Conservation (phyloP, 2,888 invertebrate species). For the Pollenia labialis region DNA sequence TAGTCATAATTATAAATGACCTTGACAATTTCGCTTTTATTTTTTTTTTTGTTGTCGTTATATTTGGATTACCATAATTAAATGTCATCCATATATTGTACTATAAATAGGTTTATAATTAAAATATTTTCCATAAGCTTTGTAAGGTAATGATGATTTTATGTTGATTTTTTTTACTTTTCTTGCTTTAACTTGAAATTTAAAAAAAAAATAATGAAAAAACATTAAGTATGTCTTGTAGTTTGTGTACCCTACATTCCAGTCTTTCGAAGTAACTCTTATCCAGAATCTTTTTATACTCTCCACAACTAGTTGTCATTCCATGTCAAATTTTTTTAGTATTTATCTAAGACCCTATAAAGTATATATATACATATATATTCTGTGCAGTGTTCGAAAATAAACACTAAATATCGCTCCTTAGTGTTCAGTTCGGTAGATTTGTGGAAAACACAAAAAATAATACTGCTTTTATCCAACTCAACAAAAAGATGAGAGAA, state of each 20-base stretch:
- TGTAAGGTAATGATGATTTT: conserved; percentile 14
- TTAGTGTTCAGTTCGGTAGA: too few relatives aligned
- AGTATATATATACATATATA: too few relatives aligned
- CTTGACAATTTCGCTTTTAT: conserved; percentile 59
- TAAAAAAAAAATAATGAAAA: background rate
- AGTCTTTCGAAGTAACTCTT: background rate
- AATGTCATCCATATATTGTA: background rate
- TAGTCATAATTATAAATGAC: conserved; percentile 49
- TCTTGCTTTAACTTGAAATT: background rate
- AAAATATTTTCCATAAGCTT: conserved; percentile 14
- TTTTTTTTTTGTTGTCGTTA: conserved; percentile 5
- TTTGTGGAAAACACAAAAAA: too few relatives aligned
- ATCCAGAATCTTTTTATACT: too few relatives aligned
- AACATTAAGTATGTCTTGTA: background rate
- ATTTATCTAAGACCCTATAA: too few relatives aligned
- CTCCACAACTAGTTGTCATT: too few relatives aligned
- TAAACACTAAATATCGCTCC: too few relatives aligned
- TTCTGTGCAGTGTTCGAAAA: too few relatives aligned
- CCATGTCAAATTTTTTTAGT: too few relatives aligned
- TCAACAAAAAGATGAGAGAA: too few relatives aligned
- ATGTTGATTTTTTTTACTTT: background rate
- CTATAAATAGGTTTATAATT: conserved; percentile 22
- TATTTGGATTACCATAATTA: conserved; percentile 63
- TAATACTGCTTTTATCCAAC: too few relatives aligned
- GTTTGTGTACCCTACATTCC: background rate